phyloP scores from a whole-genome alignment of 2,113 vertebrate species.

The Panurus biarmicus region DNA sequence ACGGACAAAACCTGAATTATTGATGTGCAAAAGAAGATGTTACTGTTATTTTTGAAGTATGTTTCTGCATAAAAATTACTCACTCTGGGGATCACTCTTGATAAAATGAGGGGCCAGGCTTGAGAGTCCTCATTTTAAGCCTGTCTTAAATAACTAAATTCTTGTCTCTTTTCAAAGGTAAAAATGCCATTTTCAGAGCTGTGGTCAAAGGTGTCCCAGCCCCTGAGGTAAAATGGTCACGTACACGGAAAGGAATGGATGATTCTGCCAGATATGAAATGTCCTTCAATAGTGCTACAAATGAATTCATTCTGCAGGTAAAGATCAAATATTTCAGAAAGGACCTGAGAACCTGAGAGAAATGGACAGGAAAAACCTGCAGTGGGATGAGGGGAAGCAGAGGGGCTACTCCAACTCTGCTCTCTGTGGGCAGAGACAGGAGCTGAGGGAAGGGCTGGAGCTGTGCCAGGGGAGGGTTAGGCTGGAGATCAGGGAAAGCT shows the following conservation, averaged over 20 bases:
- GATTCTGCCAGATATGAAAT: conserved; percentile 71
- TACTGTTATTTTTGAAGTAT: background rate
- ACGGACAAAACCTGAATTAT: background rate
- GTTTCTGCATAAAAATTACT: background rate
- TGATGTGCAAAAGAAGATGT: background rate
- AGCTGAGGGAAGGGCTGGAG: background rate
- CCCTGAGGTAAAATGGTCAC: conserved; percentile 78
- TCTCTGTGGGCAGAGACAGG: background rate
- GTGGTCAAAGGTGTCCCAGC: conserved; percentile 76
- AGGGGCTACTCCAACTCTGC: background rate
- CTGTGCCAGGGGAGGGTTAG: fast-evolving
- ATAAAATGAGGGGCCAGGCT: background rate
- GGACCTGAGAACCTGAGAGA: background rate
- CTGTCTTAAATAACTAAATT: background rate
- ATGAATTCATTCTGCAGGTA: conserved; percentile 79
- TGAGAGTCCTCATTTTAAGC: background rate
- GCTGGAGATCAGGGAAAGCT: background rate
- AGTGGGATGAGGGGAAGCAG: background rate
- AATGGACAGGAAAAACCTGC: background rate
- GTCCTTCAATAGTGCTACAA: conserved; percentile 57
- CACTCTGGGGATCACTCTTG: background rate
- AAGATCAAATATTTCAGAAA: background rate
- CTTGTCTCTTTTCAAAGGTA: conserved; percentile 66
- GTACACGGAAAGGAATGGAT: conserved; percentile 52
- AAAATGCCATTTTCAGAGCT: conserved; percentile 76